These are phyloP conservation scores for Digitonthophagus gazella DNA, from an alignment of 2,888 invertebrate species.

Conservation along the genomic window DNA sequence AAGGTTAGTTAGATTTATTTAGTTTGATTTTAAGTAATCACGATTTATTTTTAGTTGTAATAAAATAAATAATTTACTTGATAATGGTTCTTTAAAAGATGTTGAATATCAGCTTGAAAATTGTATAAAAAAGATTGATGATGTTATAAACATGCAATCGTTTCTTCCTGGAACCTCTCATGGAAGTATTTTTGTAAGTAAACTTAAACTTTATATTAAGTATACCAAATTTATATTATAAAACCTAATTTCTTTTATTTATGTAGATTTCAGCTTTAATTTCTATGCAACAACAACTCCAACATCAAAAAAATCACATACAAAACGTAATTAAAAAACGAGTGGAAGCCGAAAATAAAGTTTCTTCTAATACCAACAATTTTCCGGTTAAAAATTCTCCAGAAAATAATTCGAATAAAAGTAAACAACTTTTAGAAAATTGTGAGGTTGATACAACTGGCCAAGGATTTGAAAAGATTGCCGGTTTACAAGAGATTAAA, in stretches of 20 bases:
- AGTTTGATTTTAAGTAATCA: background rate
- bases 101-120: background rate
- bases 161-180: background rate
- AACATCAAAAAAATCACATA: no score
- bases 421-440: slow-evolving; percentile 9
- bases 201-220: no score
- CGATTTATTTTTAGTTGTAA: background rate
- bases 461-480: slow-evolving; percentile 51
- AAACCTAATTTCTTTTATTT: no score
- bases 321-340: no score
- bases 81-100: background rate
- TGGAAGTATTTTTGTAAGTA: background rate
- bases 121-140: background rate
- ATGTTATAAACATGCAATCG: background rate
- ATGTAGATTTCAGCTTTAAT: no score
- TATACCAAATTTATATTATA: no score
- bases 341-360: no score
- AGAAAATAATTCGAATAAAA: no score
- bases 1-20: background rate
- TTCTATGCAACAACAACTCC: no score
- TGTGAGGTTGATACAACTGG: slow-evolving; percentile 40
- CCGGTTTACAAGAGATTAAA: slow-evolving; percentile 54
- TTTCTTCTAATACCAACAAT: no score
- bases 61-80: background rate
- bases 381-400: no score